A percentile compares a stretch with the other conserved stretches of the same genome.
Conservation (phyloP, 92 coral and sea anemone species). For the Palythoa grandis region DNA sequence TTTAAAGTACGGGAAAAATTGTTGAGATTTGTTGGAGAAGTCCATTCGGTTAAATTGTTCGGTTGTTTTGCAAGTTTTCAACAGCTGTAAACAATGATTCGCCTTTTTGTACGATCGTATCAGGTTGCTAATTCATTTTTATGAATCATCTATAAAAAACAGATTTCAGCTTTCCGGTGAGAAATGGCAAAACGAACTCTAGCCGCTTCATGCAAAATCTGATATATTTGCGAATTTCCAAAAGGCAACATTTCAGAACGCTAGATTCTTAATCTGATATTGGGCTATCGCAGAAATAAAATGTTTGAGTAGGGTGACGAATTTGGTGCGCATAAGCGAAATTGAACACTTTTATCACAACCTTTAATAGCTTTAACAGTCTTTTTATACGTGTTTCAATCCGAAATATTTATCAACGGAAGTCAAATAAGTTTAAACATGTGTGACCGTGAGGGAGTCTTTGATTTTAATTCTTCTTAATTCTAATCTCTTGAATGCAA, state of each 20-base stretch:
- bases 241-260: background rate
- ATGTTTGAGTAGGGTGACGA: background rate
- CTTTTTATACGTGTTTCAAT: slow-evolving; percentile 17
- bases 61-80: background rate
- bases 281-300: background rate
- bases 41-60: background rate
- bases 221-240: background rate
- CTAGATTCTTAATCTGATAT: background rate
- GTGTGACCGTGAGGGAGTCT: background rate
- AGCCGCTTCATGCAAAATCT: background rate
- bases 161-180: background rate
- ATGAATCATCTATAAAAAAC: background rate
- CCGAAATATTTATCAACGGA: slow-evolving; percentile 22
- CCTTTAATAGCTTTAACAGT: background rate
- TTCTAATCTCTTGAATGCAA: slow-evolving; percentile 24
- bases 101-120: background rate
- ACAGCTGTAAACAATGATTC: background rate
- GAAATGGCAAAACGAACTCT: background rate
- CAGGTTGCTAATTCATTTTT: background rate
- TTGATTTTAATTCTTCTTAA: background rate
- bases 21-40: background rate
- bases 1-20: background rate
- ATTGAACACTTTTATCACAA: background rate
- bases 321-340: background rate
- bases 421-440: background rate